Evolutionary conservation across 2,888 invertebrate species (phyloP), one percentile per base, ranked within the genome.

Genomic region (Lithophane leautieri): DNA sequence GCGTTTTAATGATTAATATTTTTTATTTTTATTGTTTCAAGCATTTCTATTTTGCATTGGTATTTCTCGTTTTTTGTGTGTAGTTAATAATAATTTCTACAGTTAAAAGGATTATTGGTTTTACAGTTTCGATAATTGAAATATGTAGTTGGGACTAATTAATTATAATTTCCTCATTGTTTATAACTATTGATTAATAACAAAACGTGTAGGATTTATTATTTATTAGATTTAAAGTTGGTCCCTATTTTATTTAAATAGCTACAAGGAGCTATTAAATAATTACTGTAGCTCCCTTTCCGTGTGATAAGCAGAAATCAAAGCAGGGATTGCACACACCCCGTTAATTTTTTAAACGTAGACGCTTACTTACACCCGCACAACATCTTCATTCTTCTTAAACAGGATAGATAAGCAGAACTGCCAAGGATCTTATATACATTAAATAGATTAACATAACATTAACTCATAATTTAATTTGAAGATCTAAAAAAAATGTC

Each of bases 371-470:
- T n/a, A 9, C 6, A 50, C n/a, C 40, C 44, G 7, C 9, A 42
- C 28, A 1, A n/a, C 34, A 72, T 58, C 50, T 80, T 71, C 67
- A 71, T 25, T 42, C 50, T 68, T 79, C 61, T 56, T 47, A 50
- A 42, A 22, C 25, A 44, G 16, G 12, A 1, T 19, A 47, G 63
- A 66, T 79, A 69, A 70, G 62, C 54, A 71, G 68, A 40, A 44
- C 28, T 54, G 25, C 60, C 28, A 54, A 34, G 7, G 22, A 34
- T 58, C 52, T 65, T 78, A 83, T 28, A 78, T 52, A 71, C 0
- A 81, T 61, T 34, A 12, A 16, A 67, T 47, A 40, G 12, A 60
- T 40, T 58, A 56, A 63, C 65, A 69, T 0, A 22, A 67, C 67
- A 22, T 12, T 34, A 58, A 50, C 19, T 42, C n/a, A 52, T 66